Base-by-base conservation (phyloP, 2,113 vertebrate species). In the Procapra przewalskii region DNA sequence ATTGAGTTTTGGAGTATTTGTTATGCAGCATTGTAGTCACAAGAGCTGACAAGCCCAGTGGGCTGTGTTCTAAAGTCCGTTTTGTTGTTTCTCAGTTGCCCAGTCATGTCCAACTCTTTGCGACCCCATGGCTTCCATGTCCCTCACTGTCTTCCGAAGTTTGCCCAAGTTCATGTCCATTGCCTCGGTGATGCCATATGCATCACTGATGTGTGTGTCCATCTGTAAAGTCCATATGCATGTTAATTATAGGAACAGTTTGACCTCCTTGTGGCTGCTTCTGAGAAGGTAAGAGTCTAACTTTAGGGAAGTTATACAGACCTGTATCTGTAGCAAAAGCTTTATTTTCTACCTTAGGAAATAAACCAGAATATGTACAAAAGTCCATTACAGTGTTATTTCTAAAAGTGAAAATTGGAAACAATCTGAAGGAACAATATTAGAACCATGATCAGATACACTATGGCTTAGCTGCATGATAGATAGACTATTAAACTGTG, bases 351-450 rank as follows among this genome's bases (percentile, higher is more conserved):
- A 55, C 36, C 62, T 89, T 93, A 60, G 85, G 54, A 89, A 96
- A 52, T 77, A 95, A 67, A 17, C 45, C 60, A 55, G 54, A 84
- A 54, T 62, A 45, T 79, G 79, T 31, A 40, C 31, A 90, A 36
- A 88, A 79, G 6, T 62, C 62, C 31, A 64, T 64, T 45, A 62
- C 2, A 31, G 31, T 93, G 33, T 90, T 55, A 40, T 67, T 93
- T 50, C 87, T 93, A 93, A 79, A 31, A 50, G 80, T 27, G 33
- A 94, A 85, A 55, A 90, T 16, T 90, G 50, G 81, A 90, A 90
- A 90, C 7, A 6, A 14, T 21, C 59, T 59, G 59, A 71, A 87
- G 80, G 60, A 84, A 40, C 60, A 77, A 64, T n/a, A 52, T 59
- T 57, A 67, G 43, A 71, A 75, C 80, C 31, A 43, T 52, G 59